Conservation (phyloP, 2,113 vertebrate species). For the Entosphenus tridentatus region DNA sequence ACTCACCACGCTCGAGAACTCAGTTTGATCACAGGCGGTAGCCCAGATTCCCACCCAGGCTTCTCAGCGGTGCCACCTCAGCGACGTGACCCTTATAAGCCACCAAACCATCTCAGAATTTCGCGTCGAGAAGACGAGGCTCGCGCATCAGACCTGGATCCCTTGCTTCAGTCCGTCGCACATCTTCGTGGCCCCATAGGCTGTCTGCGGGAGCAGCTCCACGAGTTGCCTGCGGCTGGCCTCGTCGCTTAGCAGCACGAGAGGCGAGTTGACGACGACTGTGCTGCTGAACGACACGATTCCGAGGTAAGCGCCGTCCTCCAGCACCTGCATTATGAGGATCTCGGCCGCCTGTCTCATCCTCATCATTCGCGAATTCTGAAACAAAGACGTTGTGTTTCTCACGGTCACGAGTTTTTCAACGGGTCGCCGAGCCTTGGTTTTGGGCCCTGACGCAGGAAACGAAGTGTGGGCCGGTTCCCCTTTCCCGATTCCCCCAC, state of each 20-base stretch:
- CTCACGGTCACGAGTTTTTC: too few species aligned
- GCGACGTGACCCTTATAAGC: too few species aligned
- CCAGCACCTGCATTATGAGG: background rate
- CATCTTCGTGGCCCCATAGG: slow-evolving; percentile 1
- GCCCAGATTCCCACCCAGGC: too few species aligned
- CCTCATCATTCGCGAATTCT: background rate
- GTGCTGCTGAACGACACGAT: background rate
- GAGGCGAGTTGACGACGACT: background rate
- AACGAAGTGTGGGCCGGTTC: too few species aligned
- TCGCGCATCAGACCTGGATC: background rate
- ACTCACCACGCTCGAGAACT: too few species aligned
- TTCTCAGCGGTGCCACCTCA: too few species aligned
- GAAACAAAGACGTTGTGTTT: background rate
- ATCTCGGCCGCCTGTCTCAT: background rate
- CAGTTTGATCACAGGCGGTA: too few species aligned
- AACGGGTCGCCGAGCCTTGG: too few species aligned
- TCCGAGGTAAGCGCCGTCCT: background rate
- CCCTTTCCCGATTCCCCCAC: too few species aligned
- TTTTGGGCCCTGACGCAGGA: too few species aligned
- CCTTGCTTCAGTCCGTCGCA: background rate
- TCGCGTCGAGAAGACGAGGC: too few species aligned
- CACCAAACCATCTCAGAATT: too few species aligned
- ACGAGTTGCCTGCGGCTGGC: background rate
- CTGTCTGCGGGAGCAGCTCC: background rate
- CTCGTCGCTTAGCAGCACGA: background rate